phyloP scores from a whole-genome alignment of 2,888 invertebrate genomes.

The Sarcophaga variegata region DNA sequence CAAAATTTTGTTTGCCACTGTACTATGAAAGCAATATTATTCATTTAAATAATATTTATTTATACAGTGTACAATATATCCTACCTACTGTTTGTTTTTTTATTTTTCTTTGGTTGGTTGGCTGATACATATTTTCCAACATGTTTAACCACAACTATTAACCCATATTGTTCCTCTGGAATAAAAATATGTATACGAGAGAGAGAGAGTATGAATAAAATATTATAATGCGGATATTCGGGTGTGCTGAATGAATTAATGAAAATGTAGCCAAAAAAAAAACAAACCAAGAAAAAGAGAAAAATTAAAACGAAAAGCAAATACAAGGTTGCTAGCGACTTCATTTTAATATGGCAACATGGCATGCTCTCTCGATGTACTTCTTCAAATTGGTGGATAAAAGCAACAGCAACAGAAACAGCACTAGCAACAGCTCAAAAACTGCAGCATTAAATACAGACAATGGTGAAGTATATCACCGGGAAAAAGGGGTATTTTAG shows the following conservation, averaged over 20 bases:
- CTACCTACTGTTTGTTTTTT: background rate
- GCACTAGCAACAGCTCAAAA: background rate
- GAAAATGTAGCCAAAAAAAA: slow-evolving; percentile 43
- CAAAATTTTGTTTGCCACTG: no score
- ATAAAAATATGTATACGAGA: slow-evolving; percentile 1
- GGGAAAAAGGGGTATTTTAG: slow-evolving; percentile 35
- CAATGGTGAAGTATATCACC: background rate
- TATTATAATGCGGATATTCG: slow-evolving; percentile 69
- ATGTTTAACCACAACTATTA: slow-evolving; percentile 69
- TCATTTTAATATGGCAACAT: background rate
- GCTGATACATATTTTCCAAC: slow-evolving; percentile 57
- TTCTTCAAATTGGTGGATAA: no score
- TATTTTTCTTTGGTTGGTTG: slow-evolving; percentile 12
- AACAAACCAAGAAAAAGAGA: slow-evolving; percentile 18
- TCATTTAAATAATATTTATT: no score
- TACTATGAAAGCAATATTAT: no score
- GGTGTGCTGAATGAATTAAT: slow-evolving; percentile 65
- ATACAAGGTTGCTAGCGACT: background rate
- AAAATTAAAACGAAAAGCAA: background rate
- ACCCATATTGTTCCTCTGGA: slow-evolving; percentile 69
- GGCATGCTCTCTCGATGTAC: no score
- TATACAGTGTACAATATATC: no score
- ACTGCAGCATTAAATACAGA: background rate
- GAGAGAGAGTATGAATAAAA: slow-evolving; percentile 58
- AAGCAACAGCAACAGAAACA: no score